Conservation (phyloP, 2,113 vertebrate genomes). For the Megaleporinus macrocephalus region DNA sequence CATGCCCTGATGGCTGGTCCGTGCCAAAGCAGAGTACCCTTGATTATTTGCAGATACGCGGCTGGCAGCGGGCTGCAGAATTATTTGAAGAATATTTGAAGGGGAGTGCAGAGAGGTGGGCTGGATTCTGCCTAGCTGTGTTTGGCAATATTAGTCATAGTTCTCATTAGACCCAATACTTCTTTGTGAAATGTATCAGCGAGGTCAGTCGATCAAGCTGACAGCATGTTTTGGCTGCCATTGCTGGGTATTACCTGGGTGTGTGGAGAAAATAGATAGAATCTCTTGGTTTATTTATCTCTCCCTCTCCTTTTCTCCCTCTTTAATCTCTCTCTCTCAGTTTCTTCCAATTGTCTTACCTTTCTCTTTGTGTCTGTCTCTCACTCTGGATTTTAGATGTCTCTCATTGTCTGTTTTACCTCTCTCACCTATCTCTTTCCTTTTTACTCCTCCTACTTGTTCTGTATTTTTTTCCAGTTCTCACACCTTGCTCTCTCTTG, state of each 20-base stretch:
- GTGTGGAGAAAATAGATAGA: background rate
- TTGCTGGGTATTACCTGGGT: background rate
- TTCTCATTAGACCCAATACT: constrained; percentile 6
- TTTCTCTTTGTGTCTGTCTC: no score
- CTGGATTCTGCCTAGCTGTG: constrained; percentile 3
- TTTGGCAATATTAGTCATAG: constrained; percentile 15
- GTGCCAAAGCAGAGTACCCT: constrained; percentile 16
- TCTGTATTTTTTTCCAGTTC: background rate
- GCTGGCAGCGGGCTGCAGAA: background rate
- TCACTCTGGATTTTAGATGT: no score
- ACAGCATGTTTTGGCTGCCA: background rate
- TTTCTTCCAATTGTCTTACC: no score
- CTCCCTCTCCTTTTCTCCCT: background rate
- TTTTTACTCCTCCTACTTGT: background rate
- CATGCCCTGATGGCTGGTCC: constrained; percentile 3
- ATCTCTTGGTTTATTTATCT: constrained; percentile 2
- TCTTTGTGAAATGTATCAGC: background rate
- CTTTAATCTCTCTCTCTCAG: background rate
- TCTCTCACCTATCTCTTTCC: no score
- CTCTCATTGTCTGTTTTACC: background rate
- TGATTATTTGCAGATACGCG: constrained; percentile 44
- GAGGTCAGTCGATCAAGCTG: background rate
- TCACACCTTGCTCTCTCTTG: no score
- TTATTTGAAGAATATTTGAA: background rate
- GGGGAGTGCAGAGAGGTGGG: background rate